Evolutionary conservation across 2,797 vertebrate genomes (phyloP).

Genomic region (Oreochromis mossambicus): DNA sequence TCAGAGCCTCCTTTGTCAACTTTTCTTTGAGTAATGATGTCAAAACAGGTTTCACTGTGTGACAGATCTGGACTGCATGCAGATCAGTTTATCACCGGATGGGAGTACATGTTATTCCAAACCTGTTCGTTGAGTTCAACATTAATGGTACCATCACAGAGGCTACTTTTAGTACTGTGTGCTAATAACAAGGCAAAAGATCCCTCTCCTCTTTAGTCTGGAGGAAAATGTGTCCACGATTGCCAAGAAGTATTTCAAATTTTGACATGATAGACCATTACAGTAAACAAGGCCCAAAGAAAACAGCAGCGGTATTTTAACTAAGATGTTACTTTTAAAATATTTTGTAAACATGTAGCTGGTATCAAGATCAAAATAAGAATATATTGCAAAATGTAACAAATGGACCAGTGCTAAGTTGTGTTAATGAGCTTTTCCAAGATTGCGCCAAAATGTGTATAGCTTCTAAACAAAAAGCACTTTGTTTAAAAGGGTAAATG

Average conservation of each 20-base stretch:
- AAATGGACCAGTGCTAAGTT: neutral
- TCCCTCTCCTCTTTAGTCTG: neutral
- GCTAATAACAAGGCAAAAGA: neutral
- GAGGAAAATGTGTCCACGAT: neutral
- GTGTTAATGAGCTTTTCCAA: neutral
- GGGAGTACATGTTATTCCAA: neutral
- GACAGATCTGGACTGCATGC: neutral
- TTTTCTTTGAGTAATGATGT: neutral
- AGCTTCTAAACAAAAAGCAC: neutral
- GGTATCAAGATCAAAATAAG: neutral
- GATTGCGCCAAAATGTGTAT: neutral
- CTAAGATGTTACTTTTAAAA: neutral
- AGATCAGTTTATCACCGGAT: neutral
- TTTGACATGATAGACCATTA: neutral
- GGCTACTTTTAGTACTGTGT: neutral
- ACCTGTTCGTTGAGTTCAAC: neutral
- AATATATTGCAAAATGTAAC: neutral
- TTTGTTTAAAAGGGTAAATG: neutral
- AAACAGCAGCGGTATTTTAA: neutral
- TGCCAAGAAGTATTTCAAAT: neutral
- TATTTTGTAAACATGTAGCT: neutral
- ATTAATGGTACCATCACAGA: neutral
- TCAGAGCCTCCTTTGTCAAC: neutral
- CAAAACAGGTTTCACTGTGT: neutral
- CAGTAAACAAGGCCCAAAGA: neutral